Evolutionary conservation across 2,797 vertebrate genomes (phyloP), one percentile per base, ranked within the genome.

Genomic region (Halcyon leucocephala): DNA sequence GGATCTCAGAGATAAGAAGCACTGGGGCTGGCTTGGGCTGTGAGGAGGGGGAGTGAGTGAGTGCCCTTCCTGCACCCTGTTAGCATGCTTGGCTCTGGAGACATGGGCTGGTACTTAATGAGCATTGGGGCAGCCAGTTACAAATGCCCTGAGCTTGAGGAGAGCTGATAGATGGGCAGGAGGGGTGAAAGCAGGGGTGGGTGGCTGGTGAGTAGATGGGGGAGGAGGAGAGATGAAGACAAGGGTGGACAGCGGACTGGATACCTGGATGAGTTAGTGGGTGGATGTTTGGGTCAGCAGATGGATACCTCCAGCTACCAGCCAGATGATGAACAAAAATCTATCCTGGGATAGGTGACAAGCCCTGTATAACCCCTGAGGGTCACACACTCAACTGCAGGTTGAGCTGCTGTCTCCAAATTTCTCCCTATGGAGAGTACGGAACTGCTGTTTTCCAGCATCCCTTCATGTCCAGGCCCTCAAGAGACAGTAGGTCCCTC

Each of bases 1-100:
- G 91, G 92, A 95, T 92, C 51, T 61, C 4, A 2, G 88, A 94
- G 96, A 97, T 97, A 96, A 96, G 86, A 31, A 82, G 33, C 0
- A 0, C 17, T 2, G 19, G 86, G 46, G 39, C 67, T 89, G 87
- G 76, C 18, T 31, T 29, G 51, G 54, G 82, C 54, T 81, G 79
- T 1, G 54, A 60, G 76, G 54, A 76, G 80, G 78, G 91, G 82
- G 78, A 86, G 91, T 0, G 10, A 93, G 65, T 0, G 3, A 37
- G 31, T 19, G 78, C 89, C 78, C 77, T 73, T 28, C 41, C 52
- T 67, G 89, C 57, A 41, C 69, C 72, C 81, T 0, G 0, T 46
- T 81, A 89, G 54, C 41, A 31, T 70, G 5, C 14, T 66, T 76
- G 86, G 83, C 41, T n/a, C 64, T 1, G 9, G 65, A 58, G 48